A percentile compares a stretch with the other conserved stretches of the same genome.
These are phyloP conservation scores for Acanthosoma haemorrhoidale DNA, from an alignment of 2,888 invertebrate species.

Conservation along the genomic window DNA sequence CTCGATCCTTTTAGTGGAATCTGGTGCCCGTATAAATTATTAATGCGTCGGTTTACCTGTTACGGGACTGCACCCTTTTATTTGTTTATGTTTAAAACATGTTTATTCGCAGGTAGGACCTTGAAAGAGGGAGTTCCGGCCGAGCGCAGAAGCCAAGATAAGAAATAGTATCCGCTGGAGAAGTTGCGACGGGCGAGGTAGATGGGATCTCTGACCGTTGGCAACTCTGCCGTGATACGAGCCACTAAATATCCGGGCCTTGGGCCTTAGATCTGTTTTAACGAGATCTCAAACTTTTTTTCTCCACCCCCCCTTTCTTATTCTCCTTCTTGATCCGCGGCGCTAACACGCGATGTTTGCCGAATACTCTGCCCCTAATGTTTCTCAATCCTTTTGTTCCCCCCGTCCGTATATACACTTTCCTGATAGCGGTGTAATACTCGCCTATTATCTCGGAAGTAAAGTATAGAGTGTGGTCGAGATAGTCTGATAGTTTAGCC, in stretches of 20 bases:
- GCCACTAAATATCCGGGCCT: background rate
- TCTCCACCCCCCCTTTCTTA: no score
- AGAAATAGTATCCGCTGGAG: no score
- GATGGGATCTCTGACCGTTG: no score
- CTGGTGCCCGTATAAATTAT: no score
- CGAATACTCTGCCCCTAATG: background rate
- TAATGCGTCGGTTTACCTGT: no score
- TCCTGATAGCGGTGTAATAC: background rate
- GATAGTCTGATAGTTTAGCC: background rate
- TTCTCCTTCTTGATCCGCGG: background rate
- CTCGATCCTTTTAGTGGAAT: no score
- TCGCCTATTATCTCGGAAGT: background rate
- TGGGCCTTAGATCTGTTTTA: background rate
- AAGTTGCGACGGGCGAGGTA: background rate
- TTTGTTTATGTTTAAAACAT: no score
- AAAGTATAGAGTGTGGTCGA: background rate
- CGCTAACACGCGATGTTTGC: constrained; percentile 8
- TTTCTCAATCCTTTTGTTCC: background rate
- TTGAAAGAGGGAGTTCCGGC: no score
- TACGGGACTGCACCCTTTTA: no score
- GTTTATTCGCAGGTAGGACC: no score
- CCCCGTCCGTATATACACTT: background rate
- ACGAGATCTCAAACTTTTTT: constrained; percentile 10
- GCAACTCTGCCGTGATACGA: background rate
- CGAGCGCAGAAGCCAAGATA: no score